Conservation (phyloP, 2,888 invertebrate species). For the Cryptocephalus moraei region DNA sequence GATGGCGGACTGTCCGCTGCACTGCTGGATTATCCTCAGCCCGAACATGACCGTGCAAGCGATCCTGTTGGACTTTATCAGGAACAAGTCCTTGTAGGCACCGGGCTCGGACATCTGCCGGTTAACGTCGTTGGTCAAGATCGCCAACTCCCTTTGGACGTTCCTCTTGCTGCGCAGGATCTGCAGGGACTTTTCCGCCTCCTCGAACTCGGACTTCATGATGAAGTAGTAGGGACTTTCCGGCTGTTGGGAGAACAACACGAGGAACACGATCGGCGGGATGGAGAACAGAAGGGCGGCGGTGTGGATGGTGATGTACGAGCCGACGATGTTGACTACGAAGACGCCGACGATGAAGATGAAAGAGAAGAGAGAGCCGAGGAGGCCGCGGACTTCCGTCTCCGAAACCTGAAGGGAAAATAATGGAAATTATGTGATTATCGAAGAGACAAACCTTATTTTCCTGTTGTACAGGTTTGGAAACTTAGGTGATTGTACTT, state of each 20-base stretch:
- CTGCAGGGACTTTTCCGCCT: constrained; percentile 22
- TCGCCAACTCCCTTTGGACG: constrained; percentile 23
- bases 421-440: too few relatives aligned
- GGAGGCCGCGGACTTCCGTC: constrained; percentile 13
- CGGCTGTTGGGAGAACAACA: constrained; percentile 23
- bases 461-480: too few relatives aligned
- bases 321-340: constrained; percentile 22
- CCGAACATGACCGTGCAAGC: constrained; percentile 22
- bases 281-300: constrained; percentile 12
- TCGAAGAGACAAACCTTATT: too few relatives aligned
- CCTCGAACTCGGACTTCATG: constrained; percentile 19
- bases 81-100: constrained; percentile 22
- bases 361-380: constrained; percentile 13
- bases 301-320: constrained; percentile 16
- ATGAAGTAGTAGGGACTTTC: constrained; percentile 30
- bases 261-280: constrained; percentile 19
- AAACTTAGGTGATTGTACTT: too few relatives aligned
- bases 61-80: constrained; percentile 23
- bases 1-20: constrained; percentile 25
- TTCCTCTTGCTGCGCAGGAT: constrained; percentile 21
- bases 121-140: constrained; percentile 21
- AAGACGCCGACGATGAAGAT: constrained; percentile 13
- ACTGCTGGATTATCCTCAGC: constrained; percentile 25
- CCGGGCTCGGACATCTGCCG: constrained; percentile 27
- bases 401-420: constrained; percentile 9